phyloP scores from a whole-genome alignment of 2,113 vertebrate species.

The Plecotus auritus region DNA sequence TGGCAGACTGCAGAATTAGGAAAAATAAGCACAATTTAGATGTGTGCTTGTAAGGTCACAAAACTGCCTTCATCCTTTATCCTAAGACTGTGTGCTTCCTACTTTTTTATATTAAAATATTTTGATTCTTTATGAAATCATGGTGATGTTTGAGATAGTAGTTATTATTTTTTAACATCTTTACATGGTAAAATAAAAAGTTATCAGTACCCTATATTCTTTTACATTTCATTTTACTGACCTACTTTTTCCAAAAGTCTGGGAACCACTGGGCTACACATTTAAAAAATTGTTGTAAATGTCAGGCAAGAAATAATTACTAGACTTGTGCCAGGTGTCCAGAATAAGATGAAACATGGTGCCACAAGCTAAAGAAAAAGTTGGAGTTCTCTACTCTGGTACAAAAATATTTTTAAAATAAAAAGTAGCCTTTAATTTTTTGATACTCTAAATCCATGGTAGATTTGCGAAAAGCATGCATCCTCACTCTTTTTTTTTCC shows the following conservation, averaged over 20 bases:
- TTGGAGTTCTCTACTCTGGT: background rate
- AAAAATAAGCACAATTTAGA: background rate
- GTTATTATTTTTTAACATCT: background rate
- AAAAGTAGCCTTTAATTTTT: background rate
- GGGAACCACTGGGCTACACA: background rate
- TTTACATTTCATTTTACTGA: background rate
- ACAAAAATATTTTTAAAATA: slow-evolving; percentile 19
- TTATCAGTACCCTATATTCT: background rate
- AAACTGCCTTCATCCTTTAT: background rate
- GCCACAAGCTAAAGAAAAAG: background rate
- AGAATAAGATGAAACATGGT: background rate
- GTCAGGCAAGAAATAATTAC: background rate
- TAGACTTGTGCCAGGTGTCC: background rate
- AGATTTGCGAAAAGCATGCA: background rate
- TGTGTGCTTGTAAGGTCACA: background rate
- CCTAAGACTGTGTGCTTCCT: background rate
- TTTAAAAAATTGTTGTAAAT: background rate
- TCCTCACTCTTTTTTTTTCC: background rate
- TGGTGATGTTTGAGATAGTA: background rate
- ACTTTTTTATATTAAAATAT: background rate
- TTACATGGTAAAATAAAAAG: background rate
- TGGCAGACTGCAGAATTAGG: background rate
- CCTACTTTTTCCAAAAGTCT: background rate
- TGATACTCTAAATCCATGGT: background rate
- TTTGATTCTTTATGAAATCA: background rate